Evolutionary conservation across 1,140 invertebrate genomes (phyloP), one percentile per base, ranked within the genome.

Genomic region (Archivesica marissinica): DNA sequence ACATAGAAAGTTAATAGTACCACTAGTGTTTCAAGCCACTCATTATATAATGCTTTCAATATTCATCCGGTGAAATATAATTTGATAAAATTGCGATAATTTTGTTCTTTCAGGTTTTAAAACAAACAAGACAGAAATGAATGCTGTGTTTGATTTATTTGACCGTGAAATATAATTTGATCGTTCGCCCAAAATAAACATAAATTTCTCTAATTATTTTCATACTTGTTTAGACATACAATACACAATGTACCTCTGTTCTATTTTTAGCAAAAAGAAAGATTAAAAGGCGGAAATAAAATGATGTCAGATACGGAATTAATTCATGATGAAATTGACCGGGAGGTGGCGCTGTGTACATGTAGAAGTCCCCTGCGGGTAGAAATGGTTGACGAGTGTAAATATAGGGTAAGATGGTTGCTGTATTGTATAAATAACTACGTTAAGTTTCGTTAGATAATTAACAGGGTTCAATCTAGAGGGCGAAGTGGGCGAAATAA

Each of bases 301-400:
- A 87, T 86, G 28, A 86, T 90, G 83, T 90, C 92, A 9, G 93
- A 93, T 56, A 82, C 89, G 4, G 93, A 94, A 70, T 70, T 93
- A 93, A 99, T 99, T 90, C 98, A 99, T 91, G 98, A 99, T 94
- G 98, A 99, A 94, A 98, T 99, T 39, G 99, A 99, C 93, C 95
- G 98, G 83, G 96, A 99, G 88, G 98, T 99, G 7, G 92, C 95
- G 25, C 94, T 98, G 41, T 99, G 99, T 95, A 99, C 98, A n/a
- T 99, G 99, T 95, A 94, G 98, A 85, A 97, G 98, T 94, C 98
- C 99, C 93, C 99, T 99, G 96, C 95, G 97, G 89, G 98, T 99
- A 9, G 98, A 99, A 95, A 98, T 99, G 96, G 97, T 99, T 88
- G 98, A 98, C 56, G 98, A 99, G 95, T 98, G 98, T 89, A 99